phyloP scores from a whole-genome alignment of 2,797 vertebrate species.

The Pantherophis alleghaniensis region DNA sequence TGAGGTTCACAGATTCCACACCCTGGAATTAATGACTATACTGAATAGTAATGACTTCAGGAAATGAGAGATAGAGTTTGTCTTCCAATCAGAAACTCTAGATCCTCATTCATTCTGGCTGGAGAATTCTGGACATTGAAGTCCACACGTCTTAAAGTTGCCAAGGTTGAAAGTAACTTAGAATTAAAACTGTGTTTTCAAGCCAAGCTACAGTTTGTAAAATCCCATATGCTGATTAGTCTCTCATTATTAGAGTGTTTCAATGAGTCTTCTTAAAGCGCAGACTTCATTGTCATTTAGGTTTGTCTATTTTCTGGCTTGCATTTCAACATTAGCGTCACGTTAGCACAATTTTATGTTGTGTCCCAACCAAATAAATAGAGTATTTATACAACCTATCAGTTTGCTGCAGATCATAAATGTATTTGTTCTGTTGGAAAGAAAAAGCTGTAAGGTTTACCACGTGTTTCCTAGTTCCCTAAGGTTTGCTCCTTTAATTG shows the following conservation, averaged over 20 bases:
- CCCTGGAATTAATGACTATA: background rate
- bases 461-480: constrained; percentile 69
- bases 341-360: constrained; percentile 47
- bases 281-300: constrained; percentile 49
- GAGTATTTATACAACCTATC: constrained; percentile 57
- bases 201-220: constrained; percentile 46
- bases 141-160: background rate
- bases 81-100: background rate
- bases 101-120: background rate
- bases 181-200: constrained; percentile 43
- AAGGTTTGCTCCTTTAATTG: constrained; percentile 76
- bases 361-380: constrained; percentile 49
- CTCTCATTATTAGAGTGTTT: constrained; percentile 54
- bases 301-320: constrained; percentile 40
- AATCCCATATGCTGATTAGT: constrained; percentile 50
- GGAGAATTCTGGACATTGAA: background rate
- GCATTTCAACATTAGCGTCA: constrained; percentile 48
- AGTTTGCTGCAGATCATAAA: constrained; percentile 70
- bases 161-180: constrained; percentile 35
- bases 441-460: constrained; percentile 61
- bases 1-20: background rate
- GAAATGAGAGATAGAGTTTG: background rate
- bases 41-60: background rate
- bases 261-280: constrained; percentile 29
- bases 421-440: constrained; percentile 70